Conservation (phyloP, 1,140 invertebrate genomes). For the Macrobrachium nipponense region DNA sequence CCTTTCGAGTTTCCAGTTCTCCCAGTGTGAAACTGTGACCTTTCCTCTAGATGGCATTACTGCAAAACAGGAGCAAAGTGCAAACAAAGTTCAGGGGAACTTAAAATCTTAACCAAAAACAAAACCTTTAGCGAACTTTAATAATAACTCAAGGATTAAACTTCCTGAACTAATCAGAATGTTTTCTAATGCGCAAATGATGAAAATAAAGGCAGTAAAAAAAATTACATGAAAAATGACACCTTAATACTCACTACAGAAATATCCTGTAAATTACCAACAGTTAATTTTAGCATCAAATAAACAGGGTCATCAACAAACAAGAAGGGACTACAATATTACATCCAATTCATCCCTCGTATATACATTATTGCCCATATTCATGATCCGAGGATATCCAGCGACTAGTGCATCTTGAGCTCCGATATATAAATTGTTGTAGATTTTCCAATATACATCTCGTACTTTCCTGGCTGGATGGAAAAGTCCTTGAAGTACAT, state of each 20-base stretch:
- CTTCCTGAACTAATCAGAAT: too few relatives aligned
- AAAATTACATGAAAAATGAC: too few relatives aligned
- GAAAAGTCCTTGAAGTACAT: slow-evolving; percentile 86
- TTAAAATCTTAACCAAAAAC: too few relatives aligned
- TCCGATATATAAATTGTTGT: slow-evolving; percentile 99
- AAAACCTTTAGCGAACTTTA: too few relatives aligned
- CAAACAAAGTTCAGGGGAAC: too few relatives aligned
- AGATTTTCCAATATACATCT: slow-evolving; percentile 99
- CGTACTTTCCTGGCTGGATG: slow-evolving; percentile 99
- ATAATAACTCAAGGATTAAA: too few relatives aligned
- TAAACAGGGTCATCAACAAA: neutral
- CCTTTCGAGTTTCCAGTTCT: too few relatives aligned
- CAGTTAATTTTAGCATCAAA: neutral
- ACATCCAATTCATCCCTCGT: slow-evolving; percentile 97
- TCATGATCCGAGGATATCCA: slow-evolving; percentile 93
- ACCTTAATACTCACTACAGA: neutral
- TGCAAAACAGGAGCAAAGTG: too few relatives aligned
- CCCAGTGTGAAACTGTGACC: too few relatives aligned
- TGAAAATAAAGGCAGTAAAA: too few relatives aligned
- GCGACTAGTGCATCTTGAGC: slow-evolving; percentile 98
- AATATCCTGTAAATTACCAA: neutral
- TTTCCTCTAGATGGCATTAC: too few relatives aligned
- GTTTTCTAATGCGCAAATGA: too few relatives aligned
- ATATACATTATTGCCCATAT: slow-evolving; percentile 92
- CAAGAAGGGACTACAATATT: slow-evolving; percentile 76